Evolutionary conservation across 2,797 vertebrate genomes (phyloP).

Genomic region (Takifugu ocellatus): DNA sequence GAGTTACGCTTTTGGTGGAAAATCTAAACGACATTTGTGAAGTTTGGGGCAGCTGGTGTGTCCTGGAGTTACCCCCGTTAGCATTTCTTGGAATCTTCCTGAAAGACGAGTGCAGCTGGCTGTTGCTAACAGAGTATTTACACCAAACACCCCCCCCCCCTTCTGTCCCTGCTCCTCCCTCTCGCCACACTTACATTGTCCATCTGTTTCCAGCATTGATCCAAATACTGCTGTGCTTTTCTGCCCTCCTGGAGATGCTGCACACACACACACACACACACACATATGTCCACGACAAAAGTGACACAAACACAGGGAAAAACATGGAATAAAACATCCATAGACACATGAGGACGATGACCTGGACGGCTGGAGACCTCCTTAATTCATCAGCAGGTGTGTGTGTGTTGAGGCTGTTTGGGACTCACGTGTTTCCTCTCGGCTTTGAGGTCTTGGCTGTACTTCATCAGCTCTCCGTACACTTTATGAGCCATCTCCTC

Average conservation of each 20-base stretch:
- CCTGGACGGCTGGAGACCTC: background rate
- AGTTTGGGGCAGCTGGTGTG: background rate
- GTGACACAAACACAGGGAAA: slow-evolving; percentile 27
- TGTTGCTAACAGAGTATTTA: slow-evolving; percentile 33
- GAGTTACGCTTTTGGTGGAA: background rate
- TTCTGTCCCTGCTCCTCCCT: slow-evolving; percentile 15
- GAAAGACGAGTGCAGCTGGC: slow-evolving; percentile 30
- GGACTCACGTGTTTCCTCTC: slow-evolving; percentile 93
- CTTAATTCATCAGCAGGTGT: slow-evolving; percentile 34
- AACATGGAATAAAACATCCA: slow-evolving; percentile 25
- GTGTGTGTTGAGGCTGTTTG: background rate
- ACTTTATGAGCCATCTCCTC: slow-evolving; percentile 96
- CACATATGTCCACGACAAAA: background rate
- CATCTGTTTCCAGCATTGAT: slow-evolving; percentile 99
- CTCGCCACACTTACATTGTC: slow-evolving; percentile 87
- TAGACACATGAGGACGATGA: background rate
- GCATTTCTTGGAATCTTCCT: slow-evolving; percentile 28
- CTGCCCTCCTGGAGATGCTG: slow-evolving; percentile 98
- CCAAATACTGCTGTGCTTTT: slow-evolving; percentile 95
- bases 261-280: slow-evolving; percentile 25
- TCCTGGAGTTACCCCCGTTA: slow-evolving; percentile 22
- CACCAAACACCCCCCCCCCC: slow-evolving; percentile 26
- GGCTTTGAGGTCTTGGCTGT: slow-evolving; percentile 91
- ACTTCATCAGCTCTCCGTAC: slow-evolving; percentile 94
- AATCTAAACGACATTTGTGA: background rate